phyloP scores from a whole-genome alignment of 2,888 invertebrate genomes.

The Scaptomyza polygonia region DNA sequence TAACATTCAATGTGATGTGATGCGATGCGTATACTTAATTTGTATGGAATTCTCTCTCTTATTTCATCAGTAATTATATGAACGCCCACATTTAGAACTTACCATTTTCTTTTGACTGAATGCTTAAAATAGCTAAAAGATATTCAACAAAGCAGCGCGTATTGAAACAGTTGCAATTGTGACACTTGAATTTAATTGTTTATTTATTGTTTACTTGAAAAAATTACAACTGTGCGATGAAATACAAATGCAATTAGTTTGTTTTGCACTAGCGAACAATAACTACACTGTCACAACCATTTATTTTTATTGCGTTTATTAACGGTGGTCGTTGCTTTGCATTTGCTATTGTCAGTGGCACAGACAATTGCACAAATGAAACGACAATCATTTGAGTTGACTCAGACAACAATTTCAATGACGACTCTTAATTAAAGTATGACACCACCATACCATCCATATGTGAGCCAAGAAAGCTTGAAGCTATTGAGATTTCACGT shows the following conservation, averaged over 20 bases:
- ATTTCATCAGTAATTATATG: not conserved
- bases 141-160: not conserved
- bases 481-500: slow-evolving; percentile 9
- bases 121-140: not conserved
- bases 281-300: slow-evolving; percentile 1
- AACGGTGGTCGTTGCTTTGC: not conserved
- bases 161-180: slow-evolving; percentile 1
- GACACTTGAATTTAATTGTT: slow-evolving; percentile 2
- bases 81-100: too few relatives aligned
- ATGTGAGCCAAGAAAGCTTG: slow-evolving; percentile 18
- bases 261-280: slow-evolving; percentile 13
- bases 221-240: not conserved
- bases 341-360: not conserved
- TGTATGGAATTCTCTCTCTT: not conserved
- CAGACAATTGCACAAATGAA: slow-evolving; percentile 18
- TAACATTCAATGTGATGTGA: not conserved
- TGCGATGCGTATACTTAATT: not conserved
- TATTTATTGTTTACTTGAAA: slow-evolving; percentile 13
- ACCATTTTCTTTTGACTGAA: not conserved
- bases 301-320: slow-evolving; percentile 18
- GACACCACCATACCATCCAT: slow-evolving; percentile 19
- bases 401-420: slow-evolving; percentile 5
- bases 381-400: slow-evolving; percentile 19
- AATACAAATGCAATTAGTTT: slow-evolving; percentile 44
- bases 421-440: slow-evolving; percentile 28